Percentiles rank a stretch among this genome's conserved stretches.
Conservation (phyloP, 2,888 invertebrate genomes). For the Tetanocera ferruginea region DNA sequence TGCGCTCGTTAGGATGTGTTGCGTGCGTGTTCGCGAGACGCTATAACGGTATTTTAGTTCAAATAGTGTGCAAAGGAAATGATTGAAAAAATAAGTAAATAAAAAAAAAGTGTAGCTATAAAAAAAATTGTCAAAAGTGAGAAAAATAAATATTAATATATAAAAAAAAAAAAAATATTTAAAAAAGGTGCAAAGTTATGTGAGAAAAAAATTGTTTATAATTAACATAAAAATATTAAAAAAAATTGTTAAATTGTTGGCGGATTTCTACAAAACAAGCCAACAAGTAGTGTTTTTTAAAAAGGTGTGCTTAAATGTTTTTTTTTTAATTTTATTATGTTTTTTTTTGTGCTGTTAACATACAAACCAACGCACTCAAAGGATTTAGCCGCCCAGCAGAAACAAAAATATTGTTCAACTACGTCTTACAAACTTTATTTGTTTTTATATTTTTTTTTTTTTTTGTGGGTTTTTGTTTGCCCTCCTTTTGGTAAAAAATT, state of each 20-base stretch:
- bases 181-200: no score
- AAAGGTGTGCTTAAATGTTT: neutral
- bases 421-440: neutral
- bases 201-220: neutral
- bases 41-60: conserved; percentile 46
- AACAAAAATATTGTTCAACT: no score
- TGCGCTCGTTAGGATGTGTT: conserved; percentile 68
- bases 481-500: neutral
- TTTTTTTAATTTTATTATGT: neutral
- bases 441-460: no score
- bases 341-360: neutral
- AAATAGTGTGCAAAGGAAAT: neutral
- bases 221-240: neutral
- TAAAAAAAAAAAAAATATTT: neutral
- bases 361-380: neutral
- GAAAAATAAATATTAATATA: neutral
- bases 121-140: conserved; percentile 28
- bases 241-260: neutral
- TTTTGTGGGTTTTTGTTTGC: no score
- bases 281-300: neutral
- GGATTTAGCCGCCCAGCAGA: no score
- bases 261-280: neutral
- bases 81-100: conserved; percentile 2
- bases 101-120: neutral
- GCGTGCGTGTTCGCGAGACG: conserved; percentile 58